Evolutionary conservation across 2,888 invertebrate genomes (phyloP), one percentile per base, ranked within the genome.

Genomic region (Apocheima hispidaria): DNA sequence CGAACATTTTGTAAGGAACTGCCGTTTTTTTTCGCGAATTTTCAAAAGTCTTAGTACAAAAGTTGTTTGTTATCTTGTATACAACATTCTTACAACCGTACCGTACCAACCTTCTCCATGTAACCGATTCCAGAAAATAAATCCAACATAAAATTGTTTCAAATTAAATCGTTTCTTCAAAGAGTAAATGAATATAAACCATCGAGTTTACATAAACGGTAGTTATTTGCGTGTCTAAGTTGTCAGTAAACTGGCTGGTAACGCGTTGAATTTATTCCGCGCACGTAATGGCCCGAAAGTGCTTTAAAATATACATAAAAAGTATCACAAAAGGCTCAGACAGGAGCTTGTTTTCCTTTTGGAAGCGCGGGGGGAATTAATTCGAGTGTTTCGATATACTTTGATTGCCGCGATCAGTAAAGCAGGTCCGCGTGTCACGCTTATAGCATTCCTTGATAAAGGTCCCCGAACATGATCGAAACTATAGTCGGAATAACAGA

Each of bases 231-330:
- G 36, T 57, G 48, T 56, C 54, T 57, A 60, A 53, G 43, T 58
- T 36, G 48, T 44, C 63, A 52, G 65, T 65, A 70, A 70, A 73
- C 71, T 60, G 59, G 35, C 12, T 43, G 66, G 60, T 68, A 70
- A 68, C 64, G n/a, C n/a, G 57, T 56, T 36, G 62, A 69, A 74
- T 72, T 60, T 71, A 74, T 74, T 74, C 72, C 43, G 40, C 60
- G 65, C 74, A 72, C 74, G 74, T 68, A 66, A 55, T 56, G 54
- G 53, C 41, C 59, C 43, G 60, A 59, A 61, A 69, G 65, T 60
- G 66, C 54, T 72, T 74, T 71, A 70, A 69, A 74, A 73, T 70
- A 69, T 71, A 70, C 70, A 68, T 70, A 69, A 71, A 69, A 69
- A 64, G 65, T 60, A 51, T 51, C 55, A 44, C 60, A 61, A 64